Conservation (phyloP, 2,797 vertebrate genomes). For the Spinus pinus region DNA sequence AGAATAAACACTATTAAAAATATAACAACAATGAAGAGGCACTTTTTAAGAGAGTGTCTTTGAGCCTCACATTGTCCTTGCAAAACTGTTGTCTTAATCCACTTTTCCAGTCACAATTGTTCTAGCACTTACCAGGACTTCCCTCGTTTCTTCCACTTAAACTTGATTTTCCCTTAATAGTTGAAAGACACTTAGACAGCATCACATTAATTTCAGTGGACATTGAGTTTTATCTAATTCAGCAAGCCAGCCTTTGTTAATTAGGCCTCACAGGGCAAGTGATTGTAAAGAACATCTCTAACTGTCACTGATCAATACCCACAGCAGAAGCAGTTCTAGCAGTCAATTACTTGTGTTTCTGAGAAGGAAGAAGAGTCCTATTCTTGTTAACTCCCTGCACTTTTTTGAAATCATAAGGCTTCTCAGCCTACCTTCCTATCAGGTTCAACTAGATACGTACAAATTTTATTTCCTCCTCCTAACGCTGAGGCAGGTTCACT, state of each 20-base stretch:
- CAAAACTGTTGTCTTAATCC: conserved; percentile 51
- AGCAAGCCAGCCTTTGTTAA: conserved; percentile 80
- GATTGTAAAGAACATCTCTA: conserved; percentile 60
- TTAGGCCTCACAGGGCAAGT: conserved; percentile 70
- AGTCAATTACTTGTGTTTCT: conserved; percentile 67
- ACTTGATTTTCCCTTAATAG: conserved; percentile 71
- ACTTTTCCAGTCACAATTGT: conserved; percentile 40
- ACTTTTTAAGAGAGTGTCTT: neutral
- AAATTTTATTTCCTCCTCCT: neutral
- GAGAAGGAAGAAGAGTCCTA: conserved; percentile 26
- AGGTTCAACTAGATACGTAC: neutral
- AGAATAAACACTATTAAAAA: neutral
- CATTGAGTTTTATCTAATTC: conserved; percentile 83
- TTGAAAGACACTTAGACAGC: conserved; percentile 74
- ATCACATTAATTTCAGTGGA: conserved; percentile 78
- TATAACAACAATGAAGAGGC: neutral
- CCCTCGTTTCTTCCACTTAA: conserved; percentile 63
- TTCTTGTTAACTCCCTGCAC: conserved; percentile 18
- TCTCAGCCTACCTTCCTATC: neutral
- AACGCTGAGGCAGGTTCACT: neutral
- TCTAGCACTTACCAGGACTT: conserved; percentile 49
- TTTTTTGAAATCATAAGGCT: neutral
- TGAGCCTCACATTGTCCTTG: neutral
- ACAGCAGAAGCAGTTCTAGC: conserved; percentile 44
- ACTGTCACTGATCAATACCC: conserved; percentile 71